Base-by-base conservation (phyloP, 2,888 invertebrate genomes). In the Oscheius sp. region DNA sequence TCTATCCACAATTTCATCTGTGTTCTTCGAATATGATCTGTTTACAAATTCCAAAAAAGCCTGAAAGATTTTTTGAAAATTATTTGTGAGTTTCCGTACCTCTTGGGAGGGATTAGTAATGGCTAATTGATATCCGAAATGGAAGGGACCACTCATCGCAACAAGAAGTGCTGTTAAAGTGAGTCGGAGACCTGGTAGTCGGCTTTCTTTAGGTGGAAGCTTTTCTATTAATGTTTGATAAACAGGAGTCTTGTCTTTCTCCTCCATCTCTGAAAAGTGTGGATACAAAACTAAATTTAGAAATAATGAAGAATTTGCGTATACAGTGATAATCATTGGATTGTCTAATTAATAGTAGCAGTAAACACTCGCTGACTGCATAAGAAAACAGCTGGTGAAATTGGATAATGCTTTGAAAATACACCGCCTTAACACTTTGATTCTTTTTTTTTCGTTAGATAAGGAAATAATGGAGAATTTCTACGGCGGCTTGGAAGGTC, bases 41-140 rank as follows among this genome's bases (percentile, higher is more conserved):
- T 74, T 68, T 14, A 76, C 57, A 47, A 79, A 80, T 1, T 36
- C 50, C 9, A 73, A 44, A 47, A 80, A 80, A 1, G 76, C 73
- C n/a, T 56, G n/a, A n/a, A n/a, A n/a, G n/a, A n/a, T n/a, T n/a
- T n/a, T n/a, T n/a, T n/a, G n/a, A n/a, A n/a, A n/a, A n/a, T n/a
- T n/a, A n/a, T n/a, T n/a, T n/a, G n/a, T n/a, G n/a, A n/a, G n/a
- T 32, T 28, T 54, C 14, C 17, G 3, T 56, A 62, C 62, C 22
- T 67, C 67, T 50, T 80, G 76, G 0, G 77, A 68, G 2, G 80
- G 77, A 59, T 80, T 76, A 12, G 80, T 80, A 45, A 80, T 66
- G 17, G 76, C 64, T 26, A 80, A 41, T 32, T 80, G 77, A 49
- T 73, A 78, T 36, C 78, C 79, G 51, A 77, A 76, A 33, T 75